Conservation (phyloP, 1,140 invertebrate genomes). For the Drosophila aff. region DNA sequence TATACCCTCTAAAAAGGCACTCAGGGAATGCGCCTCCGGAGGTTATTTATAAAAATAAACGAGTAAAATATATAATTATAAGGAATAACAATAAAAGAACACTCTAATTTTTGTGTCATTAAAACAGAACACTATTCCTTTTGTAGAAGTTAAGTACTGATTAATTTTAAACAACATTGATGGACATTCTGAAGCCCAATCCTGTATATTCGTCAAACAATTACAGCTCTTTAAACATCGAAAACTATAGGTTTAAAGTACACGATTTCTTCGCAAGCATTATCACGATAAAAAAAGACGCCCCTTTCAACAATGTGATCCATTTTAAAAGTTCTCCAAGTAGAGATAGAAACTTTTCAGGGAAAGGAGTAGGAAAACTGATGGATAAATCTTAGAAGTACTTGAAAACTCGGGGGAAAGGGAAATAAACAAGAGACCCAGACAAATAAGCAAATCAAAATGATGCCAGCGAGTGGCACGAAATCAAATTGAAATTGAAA, state of each 20-base stretch:
- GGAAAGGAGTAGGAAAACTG: background rate
- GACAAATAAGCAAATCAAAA: constrained; percentile 73
- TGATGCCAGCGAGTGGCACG: constrained; percentile 45
- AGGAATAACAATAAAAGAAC: no score
- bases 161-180: background rate
- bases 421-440: constrained; percentile 24
- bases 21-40: background rate
- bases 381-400: constrained; percentile 21
- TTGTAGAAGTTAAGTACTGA: background rate
- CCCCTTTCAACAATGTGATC: constrained; percentile 16
- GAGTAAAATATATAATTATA: background rate
- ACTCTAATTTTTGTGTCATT: background rate
- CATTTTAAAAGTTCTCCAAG: constrained; percentile 25
- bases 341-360: background rate
- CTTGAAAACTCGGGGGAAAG: background rate
- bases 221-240: background rate
- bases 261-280: background rate
- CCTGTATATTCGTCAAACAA: background rate
- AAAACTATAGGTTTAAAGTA: constrained; percentile 19
- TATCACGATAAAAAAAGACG: constrained; percentile 32
- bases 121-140: background rate
- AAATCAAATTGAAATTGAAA: constrained; percentile 79
- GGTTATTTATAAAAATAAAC: background rate
- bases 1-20: constrained; percentile 7
- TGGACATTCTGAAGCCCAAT: background rate